phyloP scores from a whole-genome alignment of 2,113 vertebrate species.

The Nyctibius bracteatus region DNA sequence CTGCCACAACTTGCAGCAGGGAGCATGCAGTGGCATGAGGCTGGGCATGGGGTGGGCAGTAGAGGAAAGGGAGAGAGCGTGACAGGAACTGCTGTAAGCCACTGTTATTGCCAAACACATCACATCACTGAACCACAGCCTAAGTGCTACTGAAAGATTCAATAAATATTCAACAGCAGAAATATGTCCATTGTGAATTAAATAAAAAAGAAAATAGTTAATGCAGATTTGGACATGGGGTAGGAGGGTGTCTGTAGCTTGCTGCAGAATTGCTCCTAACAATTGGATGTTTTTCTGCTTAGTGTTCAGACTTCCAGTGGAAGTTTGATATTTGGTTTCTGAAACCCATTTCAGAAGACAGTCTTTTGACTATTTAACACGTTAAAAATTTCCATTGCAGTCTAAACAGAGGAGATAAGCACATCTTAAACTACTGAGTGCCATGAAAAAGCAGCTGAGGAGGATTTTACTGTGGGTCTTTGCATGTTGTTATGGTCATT shows the following conservation, averaged over 20 bases:
- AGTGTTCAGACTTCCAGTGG: neutral
- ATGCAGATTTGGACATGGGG: neutral
- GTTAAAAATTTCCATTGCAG: neutral
- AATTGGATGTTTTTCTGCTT: neutral
- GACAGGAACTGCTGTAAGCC: neutral
- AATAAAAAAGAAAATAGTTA: neutral
- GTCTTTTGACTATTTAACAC: neutral
- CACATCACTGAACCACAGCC: neutral
- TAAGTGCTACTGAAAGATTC: neutral
- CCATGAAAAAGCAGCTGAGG: neutral
- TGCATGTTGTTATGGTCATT: neutral
- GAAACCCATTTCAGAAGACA: neutral
- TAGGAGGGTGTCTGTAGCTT: neutral
- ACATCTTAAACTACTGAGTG: neutral
- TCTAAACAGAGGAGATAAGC: neutral
- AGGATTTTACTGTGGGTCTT: neutral
- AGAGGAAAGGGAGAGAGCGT: neutral
- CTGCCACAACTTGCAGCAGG: constrained; percentile 25
- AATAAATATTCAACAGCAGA: neutral
- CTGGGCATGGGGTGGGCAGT: neutral
- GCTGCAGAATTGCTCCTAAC: neutral
- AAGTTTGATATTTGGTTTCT: neutral
- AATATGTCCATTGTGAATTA: neutral
- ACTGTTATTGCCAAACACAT: neutral
- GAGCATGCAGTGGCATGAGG: neutral